Evolutionary conservation across 2,888 invertebrate species (phyloP), one percentile per base, ranked within the genome.

Genomic region (Melanchra persicariae): DNA sequence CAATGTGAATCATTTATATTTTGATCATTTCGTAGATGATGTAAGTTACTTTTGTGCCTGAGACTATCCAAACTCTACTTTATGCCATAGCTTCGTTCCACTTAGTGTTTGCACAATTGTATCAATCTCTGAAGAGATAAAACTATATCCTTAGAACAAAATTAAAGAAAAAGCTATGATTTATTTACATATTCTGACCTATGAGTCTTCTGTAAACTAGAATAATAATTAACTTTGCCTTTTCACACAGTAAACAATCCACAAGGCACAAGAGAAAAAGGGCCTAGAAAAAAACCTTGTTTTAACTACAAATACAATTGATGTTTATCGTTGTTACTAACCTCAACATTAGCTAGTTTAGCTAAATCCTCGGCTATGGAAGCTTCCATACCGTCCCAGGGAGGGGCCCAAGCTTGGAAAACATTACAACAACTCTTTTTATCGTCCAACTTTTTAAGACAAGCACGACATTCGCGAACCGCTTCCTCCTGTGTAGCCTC

Each of bases 311-410:
- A 19, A 26, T 1, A 12, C 8, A 24, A 47, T 55, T 60, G 15
- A 62, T 59, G 34, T 52, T 47, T 24, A 40, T 19, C 12, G 1
- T 12, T 0, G 0, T n/a, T 19, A 81, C 84, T 79, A 76, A 95
- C 95, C 91, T 93, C 87, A 73, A 95, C 79, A 77, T 91, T 89
- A 0, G 93, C 88, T 52, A 95, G 73, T 77, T 89, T 92, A 9
- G 88, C 85, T 58, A 95, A 80, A 76, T 94, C 94, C 24, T 92
- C 91, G 1, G 93, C 95, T 72, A 95, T 90, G 6, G 91, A 91
- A 26, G 83, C 79, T 61, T 89, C 90, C 90, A 92, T 91, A 9
- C 91, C 91, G 0, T 87, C 82, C 92, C 93, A 93, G 5, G 90
- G 87, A 8, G 90, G 89, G 1, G 85, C 85, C 93, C 93, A 94